A percentile compares a stretch with the other conserved stretches of the same genome.
These are phyloP conservation scores for Anthopleura sola DNA, from an alignment of 64 coral and sea anemone genomes.

Conservation along the genomic window DNA sequence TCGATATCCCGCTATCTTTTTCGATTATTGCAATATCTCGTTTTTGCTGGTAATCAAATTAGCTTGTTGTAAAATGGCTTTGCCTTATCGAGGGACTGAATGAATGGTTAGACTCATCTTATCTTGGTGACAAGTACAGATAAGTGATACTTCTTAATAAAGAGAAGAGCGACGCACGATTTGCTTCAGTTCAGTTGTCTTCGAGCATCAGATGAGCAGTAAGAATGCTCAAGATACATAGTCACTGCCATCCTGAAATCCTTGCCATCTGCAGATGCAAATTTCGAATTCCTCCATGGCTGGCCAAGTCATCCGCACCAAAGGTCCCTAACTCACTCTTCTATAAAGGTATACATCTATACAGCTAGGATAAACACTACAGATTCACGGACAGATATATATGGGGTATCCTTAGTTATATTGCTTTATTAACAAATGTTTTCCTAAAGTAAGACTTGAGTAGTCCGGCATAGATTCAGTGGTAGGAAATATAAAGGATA, in stretches of 20 bases:
- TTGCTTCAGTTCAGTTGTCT: neutral
- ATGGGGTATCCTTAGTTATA: too few relatives aligned
- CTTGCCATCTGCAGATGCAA: neutral
- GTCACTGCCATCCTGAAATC: neutral
- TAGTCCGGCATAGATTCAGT: too few relatives aligned
- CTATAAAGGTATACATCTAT: neutral
- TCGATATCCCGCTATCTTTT: neutral
- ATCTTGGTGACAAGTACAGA: neutral
- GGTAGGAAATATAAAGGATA: too few relatives aligned
- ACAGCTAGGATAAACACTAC: neutral
- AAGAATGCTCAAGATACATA: neutral
- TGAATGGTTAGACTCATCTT: neutral
- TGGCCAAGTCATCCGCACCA: neutral
- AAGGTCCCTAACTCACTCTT: neutral
- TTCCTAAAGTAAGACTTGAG: too few relatives aligned
- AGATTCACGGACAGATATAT: too few relatives aligned
- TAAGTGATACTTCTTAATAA: neutral
- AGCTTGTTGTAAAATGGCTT: neutral
- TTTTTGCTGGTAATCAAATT: constrained; percentile 3
- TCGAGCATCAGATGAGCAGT: neutral
- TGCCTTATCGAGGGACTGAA: neutral
- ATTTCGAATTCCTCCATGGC: neutral
- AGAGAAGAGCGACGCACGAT: neutral
- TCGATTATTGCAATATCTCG: neutral
- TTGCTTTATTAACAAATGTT: too few relatives aligned